These are phyloP conservation scores for Pristiophorus japonicus DNA, from an alignment of 2,113 vertebrate species.

Conservation along the genomic window DNA sequence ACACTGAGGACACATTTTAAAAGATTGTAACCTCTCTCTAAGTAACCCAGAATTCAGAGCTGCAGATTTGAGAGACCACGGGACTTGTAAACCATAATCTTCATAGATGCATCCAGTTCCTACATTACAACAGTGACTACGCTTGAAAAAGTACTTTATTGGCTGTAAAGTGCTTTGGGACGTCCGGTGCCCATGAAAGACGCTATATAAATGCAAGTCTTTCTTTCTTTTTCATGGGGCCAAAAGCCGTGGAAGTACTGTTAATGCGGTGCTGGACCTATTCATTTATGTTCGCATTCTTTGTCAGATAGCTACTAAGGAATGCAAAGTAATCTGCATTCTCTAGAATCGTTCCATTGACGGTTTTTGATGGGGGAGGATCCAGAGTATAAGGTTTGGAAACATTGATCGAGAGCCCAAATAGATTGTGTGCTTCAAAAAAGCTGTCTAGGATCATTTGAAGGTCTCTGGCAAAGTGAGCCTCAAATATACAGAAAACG, in stretches of 20 bases:
- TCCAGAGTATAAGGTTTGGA: neutral
- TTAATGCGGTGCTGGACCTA: neutral
- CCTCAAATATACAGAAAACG: neutral
- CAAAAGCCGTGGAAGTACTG: neutral
- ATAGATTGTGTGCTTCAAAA: neutral
- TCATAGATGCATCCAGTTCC: neutral
- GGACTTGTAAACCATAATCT: neutral
- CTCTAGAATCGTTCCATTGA: neutral
- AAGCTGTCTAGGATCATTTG: neutral
- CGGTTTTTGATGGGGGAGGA: neutral
- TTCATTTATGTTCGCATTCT: neutral
- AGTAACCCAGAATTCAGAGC: neutral
- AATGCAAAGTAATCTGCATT: neutral
- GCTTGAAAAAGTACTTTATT: too few species aligned
- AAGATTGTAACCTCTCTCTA: neutral
- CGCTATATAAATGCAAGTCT: too few species aligned
- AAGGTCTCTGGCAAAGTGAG: neutral
- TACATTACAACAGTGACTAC: too few species aligned
- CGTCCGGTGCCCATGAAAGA: too few species aligned
- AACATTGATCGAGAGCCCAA: neutral
- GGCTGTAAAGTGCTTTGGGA: too few species aligned
- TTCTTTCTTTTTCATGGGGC: too few species aligned
- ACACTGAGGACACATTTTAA: neutral
- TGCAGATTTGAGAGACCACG: neutral
- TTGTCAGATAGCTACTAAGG: neutral